Evolutionary conservation across 1,140 invertebrate genomes (phyloP).

Genomic region (Cylas formicarius): DNA sequence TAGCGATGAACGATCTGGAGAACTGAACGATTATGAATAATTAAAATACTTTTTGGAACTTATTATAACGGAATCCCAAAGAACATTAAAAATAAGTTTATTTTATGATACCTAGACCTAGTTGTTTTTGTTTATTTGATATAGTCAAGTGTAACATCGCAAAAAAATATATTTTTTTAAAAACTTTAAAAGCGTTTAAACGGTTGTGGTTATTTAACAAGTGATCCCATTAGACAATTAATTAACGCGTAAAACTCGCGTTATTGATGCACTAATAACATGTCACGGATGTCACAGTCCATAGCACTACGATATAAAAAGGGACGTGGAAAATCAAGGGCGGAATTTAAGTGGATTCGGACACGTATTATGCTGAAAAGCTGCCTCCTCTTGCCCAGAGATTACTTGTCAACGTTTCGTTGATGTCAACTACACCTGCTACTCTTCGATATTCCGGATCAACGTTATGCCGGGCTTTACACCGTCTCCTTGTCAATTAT

Average conservation of each 20-base stretch:
- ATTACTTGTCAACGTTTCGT: slow-evolving; percentile 21
- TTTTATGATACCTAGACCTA: too few species aligned
- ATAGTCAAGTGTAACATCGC: too few species aligned
- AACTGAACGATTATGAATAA: too few species aligned
- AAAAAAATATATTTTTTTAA: too few species aligned
- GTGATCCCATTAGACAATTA: slow-evolving; percentile 12
- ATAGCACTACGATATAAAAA: slow-evolving; percentile 16
- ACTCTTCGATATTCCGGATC: slow-evolving; percentile 16
- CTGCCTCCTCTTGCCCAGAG: slow-evolving; percentile 15
- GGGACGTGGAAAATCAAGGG: slow-evolving; percentile 15
- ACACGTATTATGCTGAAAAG: slow-evolving; percentile 19
- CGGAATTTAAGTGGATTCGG: slow-evolving; percentile 18
- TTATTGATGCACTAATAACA: slow-evolving; percentile 23
- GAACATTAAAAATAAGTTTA: too few species aligned
- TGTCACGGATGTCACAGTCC: slow-evolving; percentile 14
- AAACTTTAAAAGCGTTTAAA: too few species aligned
- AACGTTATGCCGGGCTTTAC: too few species aligned
- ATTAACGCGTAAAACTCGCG: slow-evolving; percentile 16
- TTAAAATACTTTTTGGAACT: too few species aligned
- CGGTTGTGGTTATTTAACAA: too few species aligned
- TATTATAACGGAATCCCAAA: too few species aligned
- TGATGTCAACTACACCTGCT: slow-evolving; percentile 21
- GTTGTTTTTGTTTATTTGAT: too few species aligned
- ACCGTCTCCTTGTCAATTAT: slow-evolving; percentile 21
- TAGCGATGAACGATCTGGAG: too few species aligned